Base-by-base conservation (phyloP, 2,888 invertebrate species). In the Drosophila affinis region DNA sequence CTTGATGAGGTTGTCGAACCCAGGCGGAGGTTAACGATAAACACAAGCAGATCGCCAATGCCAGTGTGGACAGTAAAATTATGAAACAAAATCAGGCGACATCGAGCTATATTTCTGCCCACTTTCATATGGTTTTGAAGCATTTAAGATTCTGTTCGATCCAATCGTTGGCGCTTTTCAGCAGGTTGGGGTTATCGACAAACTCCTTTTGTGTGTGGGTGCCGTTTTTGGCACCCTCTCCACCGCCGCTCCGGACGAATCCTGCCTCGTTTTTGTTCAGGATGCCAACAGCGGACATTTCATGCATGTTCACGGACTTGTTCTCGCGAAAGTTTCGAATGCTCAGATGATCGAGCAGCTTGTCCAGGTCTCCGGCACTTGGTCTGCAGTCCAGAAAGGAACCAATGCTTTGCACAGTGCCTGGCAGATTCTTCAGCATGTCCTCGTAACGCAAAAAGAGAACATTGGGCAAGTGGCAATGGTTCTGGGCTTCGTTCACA, bases 21-120 rank as follows among this genome's bases (percentile, higher is more conserved):
- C 96, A 98, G 90, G 93, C 93, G 0, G 98, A 99, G 93, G 98
- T 97, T 0, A 97, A 97, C 91, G 87, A 93, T 54, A 92, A 98
- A n/a, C 99, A 99, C 90, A 93, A 94, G 78, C 91, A 94, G 81
- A 97, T 99, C 70, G 95, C 94, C 77, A 91, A 93, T 14, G 93
- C 93, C 12, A 94, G 94, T 68, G 89, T 88, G 21, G 84, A 90
- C 24, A 67, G 68, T 67, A 39, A 60, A 70, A 18, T 10, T 69
- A 44, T 10, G 34, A 24, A 29, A 21, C 48, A 32, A 21, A 53
- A 27, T 18, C 47, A 9, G 24, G 12, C 17, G 70, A 59, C 34
- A n/a, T 34, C 34, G 34, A 14, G 34, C 14, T 34, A 1, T 39
- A 39, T 39, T 39, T 39, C 12, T 39, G 6, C 39, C 14, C 6